Evolutionary conservation across 2,113 vertebrate genomes (phyloP), one percentile per base, ranked within the genome.

Genomic region (Bucco capensis): DNA sequence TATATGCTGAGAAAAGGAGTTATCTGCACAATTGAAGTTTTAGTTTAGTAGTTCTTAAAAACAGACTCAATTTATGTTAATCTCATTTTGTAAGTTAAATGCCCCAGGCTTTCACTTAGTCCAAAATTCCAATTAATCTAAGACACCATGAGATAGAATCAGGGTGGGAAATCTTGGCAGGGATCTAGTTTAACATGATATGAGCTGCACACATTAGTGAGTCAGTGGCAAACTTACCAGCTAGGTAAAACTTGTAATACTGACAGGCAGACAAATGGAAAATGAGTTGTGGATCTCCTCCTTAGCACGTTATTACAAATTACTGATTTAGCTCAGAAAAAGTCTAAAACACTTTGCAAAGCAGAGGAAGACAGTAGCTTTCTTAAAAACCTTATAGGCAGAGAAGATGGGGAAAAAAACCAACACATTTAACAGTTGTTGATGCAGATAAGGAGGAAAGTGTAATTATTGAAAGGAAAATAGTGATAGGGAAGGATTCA

Each of bases 41-140:
- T 72, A 76, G 57, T 86, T 88, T 62, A 93, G 72, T 80, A 88
- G 25, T 77, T 90, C 81, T 88, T 54, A 84, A 60, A 73, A 94
- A 70, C 56, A 84, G 38, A 73, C 62, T 93, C 64, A 54, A 28
- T 31, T 56, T 82, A 47, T 37, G 31, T 77, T 93, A 91, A 91
- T 91, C 40, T 85, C 27, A 77, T 93, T 85, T 88, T 88, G 44
- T 85, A 88, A 94, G 84, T 56, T 58, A 88, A 84, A 90, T 80
- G 86, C 93, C 89, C 72, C 71, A 88, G 94, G 93, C 86, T 86
- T 72, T 79, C 73, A 94, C 92, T 95, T 91, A 94, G 80, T 89
- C 67, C 80, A 91, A 93, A 95, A 93, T 92, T 93, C 65, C 78
- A 88, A 72, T 91, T 94, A 94, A 94, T 88, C 83, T 88, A 84